Percentiles rank a stretch among this genome's conserved stretches.
Conservation (phyloP, 2,113 vertebrate species). For the Gasterosteus nipponicus region DNA sequence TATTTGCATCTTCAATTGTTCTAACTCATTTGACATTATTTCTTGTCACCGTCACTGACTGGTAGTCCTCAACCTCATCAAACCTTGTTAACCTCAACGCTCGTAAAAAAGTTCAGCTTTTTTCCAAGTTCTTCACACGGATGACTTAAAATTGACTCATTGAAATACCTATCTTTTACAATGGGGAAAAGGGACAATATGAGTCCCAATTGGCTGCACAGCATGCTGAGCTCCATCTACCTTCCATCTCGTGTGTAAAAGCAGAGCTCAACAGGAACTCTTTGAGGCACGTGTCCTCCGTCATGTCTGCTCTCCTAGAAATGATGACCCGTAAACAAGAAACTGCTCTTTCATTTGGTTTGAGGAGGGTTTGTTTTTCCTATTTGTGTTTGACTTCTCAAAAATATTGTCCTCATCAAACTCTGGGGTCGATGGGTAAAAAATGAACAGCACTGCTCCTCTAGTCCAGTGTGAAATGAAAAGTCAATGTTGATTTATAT, state of each 20-base stretch:
- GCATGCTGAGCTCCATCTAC: conserved; percentile 8
- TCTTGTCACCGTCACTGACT: not conserved
- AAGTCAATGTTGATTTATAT: not conserved
- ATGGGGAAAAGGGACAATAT: conserved; percentile 10
- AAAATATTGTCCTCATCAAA: not conserved
- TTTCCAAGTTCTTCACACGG: conserved; percentile 24
- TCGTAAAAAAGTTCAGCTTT: too few species aligned
- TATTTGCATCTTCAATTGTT: conserved; percentile 17
- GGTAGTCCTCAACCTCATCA: conserved; percentile 3
- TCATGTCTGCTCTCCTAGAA: not conserved
- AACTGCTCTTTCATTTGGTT: not conserved
- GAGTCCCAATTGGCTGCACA: conserved; percentile 14
- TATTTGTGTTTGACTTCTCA: not conserved
- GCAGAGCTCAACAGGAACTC: not conserved
- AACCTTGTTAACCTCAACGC: conserved; percentile 34
- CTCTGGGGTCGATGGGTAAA: not conserved
- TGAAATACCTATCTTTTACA: conserved; percentile 23
- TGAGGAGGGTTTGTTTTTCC: not conserved
- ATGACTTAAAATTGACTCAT: conserved; percentile 43
- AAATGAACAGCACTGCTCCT: not conserved
- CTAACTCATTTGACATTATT: conserved; percentile 48
- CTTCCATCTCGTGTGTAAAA: conserved; percentile 23
- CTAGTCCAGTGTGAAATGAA: not conserved
- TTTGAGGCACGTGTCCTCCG: not conserved
- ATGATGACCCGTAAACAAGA: not conserved